Evolutionary conservation across 2,797 vertebrate genomes (phyloP), one percentile per base, ranked within the genome.

Genomic region (Garrulus glandarius): DNA sequence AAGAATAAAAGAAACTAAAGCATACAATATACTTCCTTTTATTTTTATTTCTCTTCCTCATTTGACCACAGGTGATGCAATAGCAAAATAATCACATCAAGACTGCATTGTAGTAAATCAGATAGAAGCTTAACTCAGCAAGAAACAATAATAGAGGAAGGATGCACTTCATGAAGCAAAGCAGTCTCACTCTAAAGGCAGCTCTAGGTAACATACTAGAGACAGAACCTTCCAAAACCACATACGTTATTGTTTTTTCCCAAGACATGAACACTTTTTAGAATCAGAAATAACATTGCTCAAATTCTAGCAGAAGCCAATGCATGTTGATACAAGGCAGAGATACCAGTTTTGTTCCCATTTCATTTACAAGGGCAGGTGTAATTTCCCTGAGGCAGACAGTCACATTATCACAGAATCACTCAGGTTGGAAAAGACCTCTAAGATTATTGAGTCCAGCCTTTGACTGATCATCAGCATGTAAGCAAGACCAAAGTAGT

Each of bases 1-100:
- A 95, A 85, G 65, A 87, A 87, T 72, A 85, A 60, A 78, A 96
- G 32, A 77, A 92, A 83, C 53, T n/a, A 39, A 91, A 69, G 19
- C 22, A 83, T 13, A 87, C 29, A 34, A 72, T 15, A 88, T 7
- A 78, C 9, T 76, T 64, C 4, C 34, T 77, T 79, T 80, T 65
- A 18, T 52, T 87, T 72, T 85, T 0, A 1, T 53, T 85, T 93
- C 34, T 68, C 24, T n/a, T 95, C 23, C 72, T 84, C n/a, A 36
- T 47, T 55, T 89, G 46, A 76, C 43, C 53, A 53, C 37, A 89
- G 11, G 22, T 37, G 43, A 47, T 11, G 61, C 3, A 70, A 92
- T 2, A 74, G 32, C 24, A 59, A 87, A 85, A 89, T 18, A 78
- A 52, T 49, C 17, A 36, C 1, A 7, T 16, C 26, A 77, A 76